Conservation (phyloP, 1,140 invertebrate species). For the Phortica variegata region DNA sequence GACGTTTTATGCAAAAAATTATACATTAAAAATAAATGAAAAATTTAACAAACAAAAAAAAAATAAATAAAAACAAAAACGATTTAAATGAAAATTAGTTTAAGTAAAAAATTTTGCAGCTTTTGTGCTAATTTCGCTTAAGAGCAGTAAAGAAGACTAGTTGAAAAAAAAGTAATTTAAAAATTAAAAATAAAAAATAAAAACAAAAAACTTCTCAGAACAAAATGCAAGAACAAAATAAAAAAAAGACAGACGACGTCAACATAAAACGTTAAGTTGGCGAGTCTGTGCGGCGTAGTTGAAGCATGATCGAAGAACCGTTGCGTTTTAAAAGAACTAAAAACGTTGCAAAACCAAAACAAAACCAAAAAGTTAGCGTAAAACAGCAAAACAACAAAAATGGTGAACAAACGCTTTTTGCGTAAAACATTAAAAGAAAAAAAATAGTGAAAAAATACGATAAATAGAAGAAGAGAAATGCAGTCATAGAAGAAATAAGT, state of each 20-base stretch:
- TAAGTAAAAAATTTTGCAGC: constrained; percentile 54
- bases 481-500: background rate
- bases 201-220: constrained; percentile 21
- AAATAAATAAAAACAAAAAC: background rate
- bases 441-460: constrained; percentile 9
- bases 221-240: constrained; percentile 36
- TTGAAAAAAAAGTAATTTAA: constrained; percentile 45
- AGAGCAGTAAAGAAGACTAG: constrained; percentile 47
- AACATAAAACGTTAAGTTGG: too few relatives aligned
- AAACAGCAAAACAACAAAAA: constrained; percentile 12
- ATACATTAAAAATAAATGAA: constrained; percentile 29
- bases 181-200: constrained; percentile 21
- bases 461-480: constrained; percentile 1
- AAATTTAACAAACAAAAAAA: constrained; percentile 8
- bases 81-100: constrained; percentile 38
- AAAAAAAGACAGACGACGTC: too few relatives aligned
- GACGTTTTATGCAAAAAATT: constrained; percentile 44
- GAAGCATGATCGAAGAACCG: too few relatives aligned
- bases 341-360: constrained; percentile 11
- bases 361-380: constrained; percentile 9
- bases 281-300: too few relatives aligned
- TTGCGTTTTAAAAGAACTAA: constrained; percentile 15
- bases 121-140: constrained; percentile 56
- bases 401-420: constrained; percentile 37
- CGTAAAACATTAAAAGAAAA: constrained; percentile 37